Evolutionary conservation across 2,888 invertebrate genomes (phyloP).

Genomic region (Ethmia dodecea): DNA sequence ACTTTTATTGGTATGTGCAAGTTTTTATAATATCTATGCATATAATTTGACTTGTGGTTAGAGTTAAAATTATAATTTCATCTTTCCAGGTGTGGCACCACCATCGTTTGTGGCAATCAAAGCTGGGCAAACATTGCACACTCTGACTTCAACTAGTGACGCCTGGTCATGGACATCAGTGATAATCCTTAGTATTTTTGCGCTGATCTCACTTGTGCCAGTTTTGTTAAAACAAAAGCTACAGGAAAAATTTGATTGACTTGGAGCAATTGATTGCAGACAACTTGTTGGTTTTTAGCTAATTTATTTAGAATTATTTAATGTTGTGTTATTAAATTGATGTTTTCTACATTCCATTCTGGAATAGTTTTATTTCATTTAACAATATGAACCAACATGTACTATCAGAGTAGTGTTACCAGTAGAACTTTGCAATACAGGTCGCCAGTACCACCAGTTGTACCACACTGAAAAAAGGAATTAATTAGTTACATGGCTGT

Average conservation of each 20-base stretch:
- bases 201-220: conserved; percentile 90
- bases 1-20: conserved; percentile 90
- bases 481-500: too few relatives aligned
- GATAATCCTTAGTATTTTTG: conserved; percentile 85
- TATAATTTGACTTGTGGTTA: too few relatives aligned
- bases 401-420: conserved; percentile 79
- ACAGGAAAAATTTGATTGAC: conserved; percentile 86
- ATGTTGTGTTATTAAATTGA: conserved; percentile 30
- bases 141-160: conserved; percentile 91
- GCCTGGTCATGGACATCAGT: conserved; percentile 94
- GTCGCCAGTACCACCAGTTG: conserved; percentile 91
- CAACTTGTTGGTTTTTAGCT: conserved; percentile 38
- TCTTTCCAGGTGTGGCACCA: conserved; percentile 90
- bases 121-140: conserved; percentile 96
- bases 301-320: conserved; percentile 47
- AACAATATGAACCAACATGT: conserved; percentile 86
- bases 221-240: conserved; percentile 90
- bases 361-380: conserved; percentile 31
- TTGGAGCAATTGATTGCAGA: too few relatives aligned
- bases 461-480: conserved; percentile 82
- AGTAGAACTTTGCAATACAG: conserved; percentile 78
- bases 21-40: background rate
- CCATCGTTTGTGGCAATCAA: conserved; percentile 98
- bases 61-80: too few relatives aligned
- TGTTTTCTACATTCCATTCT: conserved; percentile 58